A percentile compares a stretch with the other conserved stretches of the same genome.
These are phyloP conservation scores for Dolichoris vasculosae DNA, from an alignment of 1,140 invertebrate species.

Conservation along the genomic window DNA sequence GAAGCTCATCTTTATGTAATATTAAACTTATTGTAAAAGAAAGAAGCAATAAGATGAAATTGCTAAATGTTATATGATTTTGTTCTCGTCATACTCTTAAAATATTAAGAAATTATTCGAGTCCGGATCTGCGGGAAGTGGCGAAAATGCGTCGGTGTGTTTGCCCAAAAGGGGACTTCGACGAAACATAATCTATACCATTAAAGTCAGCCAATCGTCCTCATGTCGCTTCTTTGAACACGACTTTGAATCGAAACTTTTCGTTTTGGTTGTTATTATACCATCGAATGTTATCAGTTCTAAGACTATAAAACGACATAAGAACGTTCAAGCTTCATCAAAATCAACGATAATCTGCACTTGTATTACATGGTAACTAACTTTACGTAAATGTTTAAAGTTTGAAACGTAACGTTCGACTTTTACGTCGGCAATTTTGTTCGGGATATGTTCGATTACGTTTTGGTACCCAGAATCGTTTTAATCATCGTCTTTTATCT, in stretches of 20 bases:
- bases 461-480: background rate
- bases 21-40: background rate
- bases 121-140: constrained; percentile 58
- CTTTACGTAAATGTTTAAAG: constrained; percentile 70
- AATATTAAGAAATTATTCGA: constrained; percentile 38
- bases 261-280: constrained; percentile 30
- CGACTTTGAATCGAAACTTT: no score
- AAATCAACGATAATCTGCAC: constrained; percentile 71
- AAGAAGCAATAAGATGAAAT: background rate
- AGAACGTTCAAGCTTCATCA: constrained; percentile 57
- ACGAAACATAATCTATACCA: constrained; percentile 73
- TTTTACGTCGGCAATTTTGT: constrained; percentile 19
- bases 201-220: constrained; percentile 59
- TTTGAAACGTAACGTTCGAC: constrained; percentile 67
- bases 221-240: constrained; percentile 53
- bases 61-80: background rate
- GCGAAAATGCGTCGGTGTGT: constrained; percentile 71
- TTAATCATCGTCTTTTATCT: constrained; percentile 10
- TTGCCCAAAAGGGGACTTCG: constrained; percentile 75
- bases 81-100: background rate
- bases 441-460: background rate
- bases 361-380: constrained; percentile 72
- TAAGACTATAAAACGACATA: constrained; percentile 26
- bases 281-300: constrained; percentile 45
- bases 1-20: constrained; percentile 36